Evolutionary conservation across 2,888 invertebrate genomes (phyloP), one percentile per base, ranked within the genome.

Genomic region (Drosophila kanekoi): DNA sequence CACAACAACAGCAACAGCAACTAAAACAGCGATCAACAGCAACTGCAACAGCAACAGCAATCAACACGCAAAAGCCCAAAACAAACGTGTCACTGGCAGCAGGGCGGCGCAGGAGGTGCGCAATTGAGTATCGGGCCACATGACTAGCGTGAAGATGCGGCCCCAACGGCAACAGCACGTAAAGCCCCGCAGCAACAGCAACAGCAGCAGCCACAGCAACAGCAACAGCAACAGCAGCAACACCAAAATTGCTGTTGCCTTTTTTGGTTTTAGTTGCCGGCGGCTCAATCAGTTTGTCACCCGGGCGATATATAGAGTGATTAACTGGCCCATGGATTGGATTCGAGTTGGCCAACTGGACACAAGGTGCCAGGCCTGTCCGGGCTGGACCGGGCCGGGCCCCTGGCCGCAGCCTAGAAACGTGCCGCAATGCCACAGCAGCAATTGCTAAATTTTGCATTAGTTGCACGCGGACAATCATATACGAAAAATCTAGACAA

Each of bases 241-340:
- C 80, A 77, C 61, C 77, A 81, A 79, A 79, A 79, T 79, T 79
- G 82, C 76, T 79, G 79, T 59, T 79, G 60, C 79, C 82, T 81
- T 79, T 79, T 81, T 79, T 81, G 79, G 82, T 61, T 63, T 64
- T 51, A 48, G 71, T 71, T 62, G 72, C 77, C 73, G 77, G 81
- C 77, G 80, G 83, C 89, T 83, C 83, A 84, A 84, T 84, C 83
- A 84, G 89, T 89, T 78, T 87, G 89, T 89, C 87, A 82, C 89
- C 85, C 74, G 85, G 66, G 84, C 82, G 87, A 89, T 84, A 84
- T 83, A 84, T 84, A 84, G 88, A 84, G 83, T 84, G 83, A 84
- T 84, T 84, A 84, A 89, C 83, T 84, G 89, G 76, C 49, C 56
- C 68, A 61, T 52, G 51, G 64, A 84, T 87, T 87, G 85, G 61